Conservation (phyloP, 2,113 vertebrate species). For the Maccullochella peelii region DNA sequence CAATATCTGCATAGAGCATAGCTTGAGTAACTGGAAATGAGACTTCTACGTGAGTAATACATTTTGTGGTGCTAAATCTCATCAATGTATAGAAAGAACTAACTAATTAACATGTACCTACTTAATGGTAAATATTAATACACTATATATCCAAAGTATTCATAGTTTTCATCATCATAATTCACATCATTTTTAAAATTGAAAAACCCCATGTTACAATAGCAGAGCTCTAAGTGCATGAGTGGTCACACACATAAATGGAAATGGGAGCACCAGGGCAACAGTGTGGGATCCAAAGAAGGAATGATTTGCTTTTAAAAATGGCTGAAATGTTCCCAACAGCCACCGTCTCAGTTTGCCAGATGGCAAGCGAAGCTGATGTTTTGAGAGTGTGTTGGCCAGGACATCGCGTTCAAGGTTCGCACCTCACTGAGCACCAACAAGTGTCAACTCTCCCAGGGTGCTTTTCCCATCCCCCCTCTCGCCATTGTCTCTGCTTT, state of each 20-base stretch:
- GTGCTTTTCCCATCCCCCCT: slow-evolving; percentile 37
- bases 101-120: background rate
- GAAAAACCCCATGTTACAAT: background rate
- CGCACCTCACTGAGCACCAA: slow-evolving; percentile 73
- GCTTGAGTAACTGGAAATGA: slow-evolving; percentile 27
- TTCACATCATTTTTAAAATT: background rate
- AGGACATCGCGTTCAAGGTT: slow-evolving; percentile 65
- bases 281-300: slow-evolving; percentile 28
- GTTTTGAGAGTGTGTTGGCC: slow-evolving; percentile 59
- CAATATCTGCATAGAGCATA: slow-evolving; percentile 17
- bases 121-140: background rate
- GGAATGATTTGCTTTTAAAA: slow-evolving; percentile 55
- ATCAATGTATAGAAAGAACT: slow-evolving; percentile 9
- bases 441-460: slow-evolving; percentile 80
- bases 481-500: slow-evolving; percentile 56
- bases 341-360: slow-evolving; percentile 48
- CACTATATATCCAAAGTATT: background rate
- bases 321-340: slow-evolving; percentile 48
- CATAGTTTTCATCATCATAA: background rate
- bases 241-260: slow-evolving; percentile 3
- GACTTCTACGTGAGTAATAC: background rate
- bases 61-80: slow-evolving; percentile 3
- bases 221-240: background rate
- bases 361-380: slow-evolving; percentile 66
- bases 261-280: slow-evolving; percentile 21